Percentiles rank a stretch among this genome's conserved stretches.
Evolutionary conservation across 2,113 vertebrate genomes (phyloP).

Genomic region (Seriola quinqueradiata): DNA sequence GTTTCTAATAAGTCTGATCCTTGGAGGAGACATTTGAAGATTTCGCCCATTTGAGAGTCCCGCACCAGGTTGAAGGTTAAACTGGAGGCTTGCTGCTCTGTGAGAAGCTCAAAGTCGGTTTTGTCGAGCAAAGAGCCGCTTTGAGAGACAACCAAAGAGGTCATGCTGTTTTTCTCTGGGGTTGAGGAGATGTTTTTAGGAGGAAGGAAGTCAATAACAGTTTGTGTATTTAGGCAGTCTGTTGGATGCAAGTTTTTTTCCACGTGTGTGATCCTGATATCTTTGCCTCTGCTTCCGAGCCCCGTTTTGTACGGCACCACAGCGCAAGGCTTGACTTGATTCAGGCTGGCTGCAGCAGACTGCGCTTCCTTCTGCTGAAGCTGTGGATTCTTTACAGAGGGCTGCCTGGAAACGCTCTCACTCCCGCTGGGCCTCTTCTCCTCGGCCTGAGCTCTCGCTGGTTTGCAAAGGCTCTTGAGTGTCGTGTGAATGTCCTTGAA

Average conservation of each 20-base stretch:
- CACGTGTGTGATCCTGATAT: conserved; percentile 76
- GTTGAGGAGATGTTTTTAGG: conserved; percentile 39
- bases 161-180: conserved; percentile 57
- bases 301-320: conserved; percentile 69
- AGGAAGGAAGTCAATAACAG: conserved; percentile 15
- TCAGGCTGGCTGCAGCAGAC: not conserved
- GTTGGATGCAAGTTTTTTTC: conserved; percentile 39
- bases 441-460: conserved; percentile 25
- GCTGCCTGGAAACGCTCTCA: conserved; percentile 58
- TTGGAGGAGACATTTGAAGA: conserved; percentile 96
- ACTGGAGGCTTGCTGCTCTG: conserved; percentile 93
- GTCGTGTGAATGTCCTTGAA: conserved; percentile 88
- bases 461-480: conserved; percentile 83
- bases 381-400: conserved; percentile 54
- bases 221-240: not conserved
- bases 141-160: conserved; percentile 66
- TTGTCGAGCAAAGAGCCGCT: conserved; percentile 81
- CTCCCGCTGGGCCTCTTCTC: conserved; percentile 48
- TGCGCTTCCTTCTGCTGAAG: conserved; percentile 8
- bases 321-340: not conserved
- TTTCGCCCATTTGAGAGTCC: conserved; percentile 98
- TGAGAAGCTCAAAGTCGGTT: conserved; percentile 92
- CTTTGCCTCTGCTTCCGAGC: conserved; percentile 85
- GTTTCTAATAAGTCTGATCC: conserved; percentile 92
- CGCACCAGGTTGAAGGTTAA: conserved; percentile 95